These are phyloP conservation scores for Hemibagrus wyckioides DNA, from an alignment of 2,113 vertebrate genomes.

Conservation along the genomic window DNA sequence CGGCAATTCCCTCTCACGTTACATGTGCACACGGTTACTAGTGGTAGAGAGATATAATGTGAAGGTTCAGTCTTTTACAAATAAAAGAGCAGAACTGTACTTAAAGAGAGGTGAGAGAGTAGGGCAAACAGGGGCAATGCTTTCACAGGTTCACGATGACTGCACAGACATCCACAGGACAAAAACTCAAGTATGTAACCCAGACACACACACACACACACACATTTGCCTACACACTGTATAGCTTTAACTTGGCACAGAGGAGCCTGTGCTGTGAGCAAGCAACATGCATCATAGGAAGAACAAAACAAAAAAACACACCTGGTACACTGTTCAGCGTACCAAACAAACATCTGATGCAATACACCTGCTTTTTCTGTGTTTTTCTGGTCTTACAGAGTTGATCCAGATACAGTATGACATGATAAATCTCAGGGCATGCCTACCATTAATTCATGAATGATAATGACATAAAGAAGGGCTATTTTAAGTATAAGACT, in stretches of 20 bases:
- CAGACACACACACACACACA: conserved; percentile 14
- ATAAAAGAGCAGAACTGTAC: conserved; percentile 5
- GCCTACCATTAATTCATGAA: neutral
- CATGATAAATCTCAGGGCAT: neutral
- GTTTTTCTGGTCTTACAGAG: neutral
- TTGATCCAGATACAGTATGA: neutral
- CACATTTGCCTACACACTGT: too few relatives aligned
- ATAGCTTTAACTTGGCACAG: neutral
- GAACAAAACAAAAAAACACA: neutral
- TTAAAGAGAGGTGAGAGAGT: neutral
- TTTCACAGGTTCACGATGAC: neutral
- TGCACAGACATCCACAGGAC: neutral
- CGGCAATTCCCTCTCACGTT: conserved; percentile 75
- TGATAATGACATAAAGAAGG: neutral
- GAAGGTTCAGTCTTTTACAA: neutral
- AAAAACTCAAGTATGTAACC: neutral
- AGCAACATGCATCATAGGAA: neutral
- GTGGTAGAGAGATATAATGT: neutral
- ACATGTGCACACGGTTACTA: conserved; percentile 80
- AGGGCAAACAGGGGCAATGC: neutral
- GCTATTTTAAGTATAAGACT: neutral
- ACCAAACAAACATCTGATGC: neutral
- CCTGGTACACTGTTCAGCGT: neutral
- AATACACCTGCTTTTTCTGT: too few relatives aligned
- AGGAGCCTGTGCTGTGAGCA: neutral